Evolutionary conservation across 2,797 vertebrate genomes (phyloP).

Genomic region (Notolabrus celidotus): DNA sequence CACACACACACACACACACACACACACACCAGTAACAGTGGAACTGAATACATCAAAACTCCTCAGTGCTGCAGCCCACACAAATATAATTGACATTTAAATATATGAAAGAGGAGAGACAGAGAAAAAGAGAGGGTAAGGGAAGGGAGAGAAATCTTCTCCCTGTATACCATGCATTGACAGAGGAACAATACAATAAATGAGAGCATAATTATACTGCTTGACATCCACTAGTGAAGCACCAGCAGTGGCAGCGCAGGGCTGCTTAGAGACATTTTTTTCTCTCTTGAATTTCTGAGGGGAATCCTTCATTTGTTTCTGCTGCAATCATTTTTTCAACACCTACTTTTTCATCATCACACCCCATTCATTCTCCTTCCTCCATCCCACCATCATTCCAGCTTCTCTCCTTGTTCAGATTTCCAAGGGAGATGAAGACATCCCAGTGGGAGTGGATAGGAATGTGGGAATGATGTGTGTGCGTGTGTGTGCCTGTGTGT

Average conservation of each 20-base stretch:
- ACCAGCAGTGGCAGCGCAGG: constrained; percentile 60
- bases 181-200: constrained; percentile 80
- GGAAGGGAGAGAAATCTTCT: constrained; percentile 59
- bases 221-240: constrained; percentile 76
- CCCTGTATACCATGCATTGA: constrained; percentile 75
- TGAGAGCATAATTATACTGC: constrained; percentile 81
- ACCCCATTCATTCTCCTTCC: constrained; percentile 73
- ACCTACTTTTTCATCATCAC: constrained; percentile 80
- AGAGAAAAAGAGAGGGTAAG: constrained; percentile 57
- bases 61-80: constrained; percentile 67
- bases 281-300: constrained; percentile 59
- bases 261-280: constrained; percentile 55
- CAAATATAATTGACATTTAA: constrained; percentile 82
- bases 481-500: constrained; percentile 42
- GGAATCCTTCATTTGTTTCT: constrained; percentile 76
- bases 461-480: constrained; percentile 71
- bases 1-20: constrained; percentile 49
- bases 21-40: constrained; percentile 57
- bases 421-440: constrained; percentile 75
- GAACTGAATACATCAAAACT: constrained; percentile 72
- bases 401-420: constrained; percentile 48
- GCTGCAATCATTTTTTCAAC: constrained; percentile 66
- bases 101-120: constrained; percentile 72
- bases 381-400: constrained; percentile 56
- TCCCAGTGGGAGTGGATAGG: constrained; percentile 74